These are phyloP conservation scores for Colletes latitarsis DNA, from an alignment of 1,140 invertebrate species.

Conservation along the genomic window DNA sequence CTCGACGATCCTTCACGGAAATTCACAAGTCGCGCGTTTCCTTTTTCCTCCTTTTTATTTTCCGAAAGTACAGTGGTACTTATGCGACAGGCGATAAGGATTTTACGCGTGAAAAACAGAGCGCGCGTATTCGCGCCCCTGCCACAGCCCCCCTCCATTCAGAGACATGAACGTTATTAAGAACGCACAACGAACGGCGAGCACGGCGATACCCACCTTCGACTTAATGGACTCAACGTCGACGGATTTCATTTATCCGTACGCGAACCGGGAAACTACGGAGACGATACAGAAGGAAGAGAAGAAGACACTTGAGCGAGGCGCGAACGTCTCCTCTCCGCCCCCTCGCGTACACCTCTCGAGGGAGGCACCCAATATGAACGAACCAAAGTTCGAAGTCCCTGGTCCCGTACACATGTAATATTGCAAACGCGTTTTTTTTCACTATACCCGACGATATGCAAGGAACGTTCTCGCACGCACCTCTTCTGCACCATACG, in stretches of 20 bases:
- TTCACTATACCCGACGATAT: constrained; percentile 28
- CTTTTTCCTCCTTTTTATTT: constrained; percentile 1
- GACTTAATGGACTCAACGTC: constrained; percentile 24
- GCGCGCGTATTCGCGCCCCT: background rate
- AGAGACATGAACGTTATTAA: constrained; percentile 40
- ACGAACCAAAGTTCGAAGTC: constrained; percentile 20
- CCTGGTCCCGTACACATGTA: constrained; percentile 19
- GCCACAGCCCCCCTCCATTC: background rate
- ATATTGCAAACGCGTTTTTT: constrained; percentile 43
- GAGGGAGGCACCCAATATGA: constrained; percentile 31
- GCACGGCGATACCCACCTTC: background rate
- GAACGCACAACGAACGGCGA: background rate
- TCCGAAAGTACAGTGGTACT: constrained; percentile 29
- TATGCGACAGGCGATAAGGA: constrained; percentile 31
- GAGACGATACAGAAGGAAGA: background rate
- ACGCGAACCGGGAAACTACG: background rate
- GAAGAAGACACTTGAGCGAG: background rate
- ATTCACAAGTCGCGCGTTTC: constrained; percentile 40
- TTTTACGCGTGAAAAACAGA: constrained; percentile 38
- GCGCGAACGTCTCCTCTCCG: constrained; percentile 1
- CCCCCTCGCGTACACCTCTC: background rate
- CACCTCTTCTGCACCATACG: constrained; percentile 24
- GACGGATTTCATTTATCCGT: constrained; percentile 37
- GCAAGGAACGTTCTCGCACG: constrained; percentile 25
- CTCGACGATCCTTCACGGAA: constrained; percentile 52